These are phyloP conservation scores for Hydra vulgaris DNA, from an alignment of 30 jellyfish, hydroid and myxozoan species.

Conservation along the genomic window DNA sequence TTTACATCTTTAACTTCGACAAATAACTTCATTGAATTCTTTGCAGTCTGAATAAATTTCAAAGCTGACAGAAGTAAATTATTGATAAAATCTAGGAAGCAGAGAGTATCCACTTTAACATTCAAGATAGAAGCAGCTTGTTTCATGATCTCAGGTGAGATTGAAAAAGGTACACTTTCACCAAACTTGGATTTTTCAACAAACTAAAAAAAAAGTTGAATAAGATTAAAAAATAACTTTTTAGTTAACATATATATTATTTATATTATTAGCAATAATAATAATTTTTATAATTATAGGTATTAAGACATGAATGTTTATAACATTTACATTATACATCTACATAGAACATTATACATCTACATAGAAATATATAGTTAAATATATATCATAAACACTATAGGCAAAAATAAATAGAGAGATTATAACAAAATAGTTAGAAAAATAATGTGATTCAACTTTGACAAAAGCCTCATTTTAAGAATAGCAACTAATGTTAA, in stretches of 20 bases:
- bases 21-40: background rate
- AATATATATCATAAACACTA: too few relatives aligned
- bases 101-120: background rate
- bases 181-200: background rate
- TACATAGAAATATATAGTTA: too few relatives aligned
- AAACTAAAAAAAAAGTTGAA: background rate
- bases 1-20: background rate
- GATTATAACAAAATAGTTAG: too few relatives aligned
- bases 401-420: too few relatives aligned
- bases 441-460: too few relatives aligned
- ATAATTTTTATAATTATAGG: too few relatives aligned
- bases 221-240: background rate
- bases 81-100: background rate
- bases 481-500: too few relatives aligned
- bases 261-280: too few relatives aligned
- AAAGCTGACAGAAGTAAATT: background rate
- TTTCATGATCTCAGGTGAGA: background rate
- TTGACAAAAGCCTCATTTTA: too few relatives aligned
- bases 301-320: too few relatives aligned
- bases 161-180: background rate
- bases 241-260: background rate
- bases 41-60: background rate
- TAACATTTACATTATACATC: too few relatives aligned
- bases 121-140: background rate
- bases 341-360: too few relatives aligned